A percentile compares a stretch with the other conserved stretches of the same genome.
phyloP scores from a whole-genome alignment of 2,113 vertebrate genomes.

The Garra rufa region DNA sequence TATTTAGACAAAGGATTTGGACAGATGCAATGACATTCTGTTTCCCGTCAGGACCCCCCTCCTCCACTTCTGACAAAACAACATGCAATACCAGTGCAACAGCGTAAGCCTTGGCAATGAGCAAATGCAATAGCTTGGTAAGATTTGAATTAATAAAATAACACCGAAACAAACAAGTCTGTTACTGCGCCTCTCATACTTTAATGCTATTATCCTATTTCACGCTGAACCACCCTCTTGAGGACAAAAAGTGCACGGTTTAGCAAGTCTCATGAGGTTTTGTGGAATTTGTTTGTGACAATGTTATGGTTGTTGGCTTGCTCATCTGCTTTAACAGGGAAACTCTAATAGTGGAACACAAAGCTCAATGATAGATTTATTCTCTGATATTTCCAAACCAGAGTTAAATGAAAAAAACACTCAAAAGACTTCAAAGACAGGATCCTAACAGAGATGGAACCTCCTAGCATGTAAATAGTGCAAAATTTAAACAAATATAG shows the following conservation, averaged over 20 bases:
- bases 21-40: slow-evolving; percentile 16
- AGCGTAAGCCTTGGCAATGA: not conserved
- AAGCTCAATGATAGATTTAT: not conserved
- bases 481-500: not conserved
- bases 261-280: slow-evolving; percentile 15
- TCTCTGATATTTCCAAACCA: not conserved
- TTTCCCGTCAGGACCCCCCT: not conserved
- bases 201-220: slow-evolving; percentile 30
- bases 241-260: not conserved
- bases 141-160: slow-evolving; percentile 10
- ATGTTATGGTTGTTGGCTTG: not conserved
- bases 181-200: not conserved
- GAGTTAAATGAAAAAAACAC: not conserved
- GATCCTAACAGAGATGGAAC: not conserved
- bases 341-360: not conserved
- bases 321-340: slow-evolving; percentile 1
- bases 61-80: not conserved
- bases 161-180: slow-evolving; percentile 5
- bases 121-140: slow-evolving; percentile 50
- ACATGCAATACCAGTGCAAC: slow-evolving; percentile 56
- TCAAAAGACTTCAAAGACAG: not conserved
- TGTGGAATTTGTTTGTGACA: slow-evolving; percentile 30
- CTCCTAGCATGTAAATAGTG: not conserved
- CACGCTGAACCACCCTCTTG: not conserved
- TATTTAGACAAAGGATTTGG: slow-evolving; percentile 15